Conservation (phyloP, 2,888 invertebrate genomes). For the Serrognathus titanus region DNA sequence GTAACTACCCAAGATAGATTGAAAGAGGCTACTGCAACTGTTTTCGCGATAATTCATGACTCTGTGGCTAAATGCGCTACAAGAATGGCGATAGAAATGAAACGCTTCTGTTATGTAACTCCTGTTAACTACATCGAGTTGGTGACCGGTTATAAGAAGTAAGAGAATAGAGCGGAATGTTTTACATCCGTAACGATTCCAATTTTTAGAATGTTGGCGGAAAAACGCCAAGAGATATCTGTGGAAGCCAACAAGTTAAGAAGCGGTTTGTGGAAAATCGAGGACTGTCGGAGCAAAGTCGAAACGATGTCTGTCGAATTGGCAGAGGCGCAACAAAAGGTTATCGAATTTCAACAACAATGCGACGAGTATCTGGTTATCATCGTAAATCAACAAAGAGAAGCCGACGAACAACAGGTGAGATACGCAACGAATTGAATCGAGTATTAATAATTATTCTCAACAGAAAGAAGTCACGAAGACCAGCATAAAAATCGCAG, state of each 20-base stretch:
- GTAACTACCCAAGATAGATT: slow-evolving; percentile 55
- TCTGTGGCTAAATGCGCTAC: slow-evolving; percentile 72
- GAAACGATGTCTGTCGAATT: slow-evolving; percentile 81
- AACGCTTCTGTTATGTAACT: slow-evolving; percentile 82
- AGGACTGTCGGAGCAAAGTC: slow-evolving; percentile 79
- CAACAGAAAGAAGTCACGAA: slow-evolving; percentile 66
- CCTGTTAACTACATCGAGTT: slow-evolving; percentile 85
- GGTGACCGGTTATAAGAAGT: slow-evolving; percentile 80
- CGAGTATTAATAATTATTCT: background rate
- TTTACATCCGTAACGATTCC: background rate
- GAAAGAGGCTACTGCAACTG: slow-evolving; percentile 65
- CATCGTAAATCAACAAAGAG: slow-evolving; percentile 75
- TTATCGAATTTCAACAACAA: slow-evolving; percentile 72
- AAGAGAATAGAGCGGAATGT: slow-evolving; percentile 30
- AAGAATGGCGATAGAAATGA: slow-evolving; percentile 73
- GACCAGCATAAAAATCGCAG: slow-evolving; percentile 68
- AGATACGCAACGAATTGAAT: background rate
- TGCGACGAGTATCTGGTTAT: slow-evolving; percentile 83
- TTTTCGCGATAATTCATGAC: slow-evolving; percentile 78
- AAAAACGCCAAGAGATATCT: slow-evolving; percentile 69
- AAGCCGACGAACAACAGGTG: slow-evolving; percentile 73
- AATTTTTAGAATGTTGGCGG: slow-evolving; percentile 60
- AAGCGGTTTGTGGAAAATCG: slow-evolving; percentile 81
- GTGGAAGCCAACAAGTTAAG: slow-evolving; percentile 74
- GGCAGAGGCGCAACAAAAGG: slow-evolving; percentile 72